Base-by-base conservation (phyloP, 2,888 invertebrate genomes). In the Eurois occulta region DNA sequence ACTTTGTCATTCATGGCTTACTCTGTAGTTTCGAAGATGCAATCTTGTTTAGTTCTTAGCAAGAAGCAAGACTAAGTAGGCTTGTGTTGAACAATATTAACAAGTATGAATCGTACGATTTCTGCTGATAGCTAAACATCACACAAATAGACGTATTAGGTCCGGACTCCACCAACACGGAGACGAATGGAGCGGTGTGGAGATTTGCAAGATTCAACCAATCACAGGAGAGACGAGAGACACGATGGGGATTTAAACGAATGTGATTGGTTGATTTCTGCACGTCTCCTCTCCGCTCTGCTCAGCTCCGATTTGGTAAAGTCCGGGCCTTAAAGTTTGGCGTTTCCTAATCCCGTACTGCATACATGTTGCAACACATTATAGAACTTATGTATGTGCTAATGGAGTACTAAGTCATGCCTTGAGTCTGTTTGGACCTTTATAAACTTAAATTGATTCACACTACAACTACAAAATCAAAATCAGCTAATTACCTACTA, bases 1-100 rank as follows among this genome's bases (percentile, higher is more conserved):
- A 68, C 38, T 58, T 58, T n/a, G 28, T 24, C 78, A 38, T 38
- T 43, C 43, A 38, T 24, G 43, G 18, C 18, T 65, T 74, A 72
- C n/a, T 18, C 11, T 10, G 43, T 35, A 46, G 58, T 72, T 74
- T 32, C 43, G 21, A 58, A 46, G 35, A 46, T 35, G 35, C 21
- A 35, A 46, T 72, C 11, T 64, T 7, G 7, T 32, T 64, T 55
- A 28, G 13, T 18, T 68, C 21, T n/a, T 48, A 32, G 11, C 48
- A 32, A 62, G 18, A 71, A 43, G 4, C 41, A 24, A n/a, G n/a
- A 41, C 13, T 48, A 60, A n/a, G 18, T 21, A 28, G 24, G 24
- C 24, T 13, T 24, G 4, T 32, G 0, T 21, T 38, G 13, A 32
- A 38, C 35, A 52, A 55, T 41, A 41, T 58, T 24, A 21, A 60